Evolutionary conservation across 2,113 vertebrate species (phyloP), one percentile per base, ranked within the genome.

Genomic region (Leiothrix lutea): DNA sequence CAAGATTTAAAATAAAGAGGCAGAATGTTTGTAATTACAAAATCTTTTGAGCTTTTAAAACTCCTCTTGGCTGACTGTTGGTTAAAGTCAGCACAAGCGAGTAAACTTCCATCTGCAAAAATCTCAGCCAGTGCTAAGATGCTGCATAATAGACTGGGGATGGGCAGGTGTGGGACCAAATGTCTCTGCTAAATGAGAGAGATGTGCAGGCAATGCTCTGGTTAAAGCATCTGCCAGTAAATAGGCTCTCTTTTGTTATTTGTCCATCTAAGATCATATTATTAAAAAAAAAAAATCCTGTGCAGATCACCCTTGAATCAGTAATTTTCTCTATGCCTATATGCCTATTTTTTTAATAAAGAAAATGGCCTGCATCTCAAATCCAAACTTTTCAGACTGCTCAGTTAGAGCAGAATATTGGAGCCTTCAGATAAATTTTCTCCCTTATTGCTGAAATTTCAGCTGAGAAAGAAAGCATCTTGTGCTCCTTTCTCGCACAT

Each of bases 381-480:
- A 89, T 50, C 19, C 73, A 62, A 65, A 94, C 62, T 89, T 94
- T 84, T 83, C 77, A 71, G 61, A 48, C 44, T 79, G 25, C 47
- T 90, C 53, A 48, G 22, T 53, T 51, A n/a, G 25, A 78, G 45
- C 69, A 87, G 80, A 69, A 85, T 84, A 78, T 25, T 85, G 21
- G 50, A 94, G 80, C 2, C 72, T 79, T 81, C 2, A 0, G 1
- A 69, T 35, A 75, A 42, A 61, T 89, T 91, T 92, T 82, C 78
- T 92, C 65, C 45, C 61, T 87, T 95, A 75, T 54, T 94, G 67
- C 70, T 89, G 54, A 96, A 87, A 95, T 85, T 91, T 89, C 80
- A 77, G 14, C 35, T 57, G 58, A 92, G 53, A 74, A 90, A 80
- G 51, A 86, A 91, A 54, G 9, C 26, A 33, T 74, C 86, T 72